Evolutionary conservation across 2,113 vertebrate species (phyloP).

Genomic region (Rhinogobius similis): DNA sequence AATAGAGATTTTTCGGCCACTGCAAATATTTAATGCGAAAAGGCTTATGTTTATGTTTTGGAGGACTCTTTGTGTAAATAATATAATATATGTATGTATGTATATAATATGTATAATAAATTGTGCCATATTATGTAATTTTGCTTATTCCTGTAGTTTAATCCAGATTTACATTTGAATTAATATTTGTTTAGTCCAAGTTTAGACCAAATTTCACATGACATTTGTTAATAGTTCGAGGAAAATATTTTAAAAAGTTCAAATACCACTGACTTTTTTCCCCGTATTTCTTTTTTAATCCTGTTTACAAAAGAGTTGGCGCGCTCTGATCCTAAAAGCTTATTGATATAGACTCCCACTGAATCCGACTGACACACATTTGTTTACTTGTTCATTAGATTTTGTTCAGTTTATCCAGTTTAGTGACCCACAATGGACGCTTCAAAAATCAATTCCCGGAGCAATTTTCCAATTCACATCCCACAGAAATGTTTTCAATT

Average conservation of each 20-base stretch:
- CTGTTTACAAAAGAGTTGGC: background rate
- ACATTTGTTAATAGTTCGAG: background rate
- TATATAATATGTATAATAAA: no score
- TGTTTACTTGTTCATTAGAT: conserved; percentile 73
- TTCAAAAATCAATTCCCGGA: conserved; percentile 72
- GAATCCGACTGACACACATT: conserved; percentile 67
- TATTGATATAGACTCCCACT: conserved; percentile 59
- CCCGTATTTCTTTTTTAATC: background rate
- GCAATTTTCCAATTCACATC: conserved; percentile 76
- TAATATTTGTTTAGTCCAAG: no score
- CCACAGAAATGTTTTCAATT: conserved; percentile 76
- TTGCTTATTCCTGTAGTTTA: no score
- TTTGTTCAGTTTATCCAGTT: conserved; percentile 71
- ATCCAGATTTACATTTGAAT: no score
- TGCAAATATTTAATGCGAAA: no score
- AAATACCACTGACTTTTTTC: background rate
- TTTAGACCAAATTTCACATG: no score
- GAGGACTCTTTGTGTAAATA: no score
- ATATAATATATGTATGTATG: no score
- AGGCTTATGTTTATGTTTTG: no score
- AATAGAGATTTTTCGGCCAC: no score
- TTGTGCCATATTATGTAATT: no score
- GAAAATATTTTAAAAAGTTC: background rate
- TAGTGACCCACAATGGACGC: conserved; percentile 67
- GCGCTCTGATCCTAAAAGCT: conserved; percentile 16